Evolutionary conservation across 2,797 vertebrate genomes (phyloP), one percentile per base, ranked within the genome.

Genomic region (Glyptemys insculpta): DNA sequence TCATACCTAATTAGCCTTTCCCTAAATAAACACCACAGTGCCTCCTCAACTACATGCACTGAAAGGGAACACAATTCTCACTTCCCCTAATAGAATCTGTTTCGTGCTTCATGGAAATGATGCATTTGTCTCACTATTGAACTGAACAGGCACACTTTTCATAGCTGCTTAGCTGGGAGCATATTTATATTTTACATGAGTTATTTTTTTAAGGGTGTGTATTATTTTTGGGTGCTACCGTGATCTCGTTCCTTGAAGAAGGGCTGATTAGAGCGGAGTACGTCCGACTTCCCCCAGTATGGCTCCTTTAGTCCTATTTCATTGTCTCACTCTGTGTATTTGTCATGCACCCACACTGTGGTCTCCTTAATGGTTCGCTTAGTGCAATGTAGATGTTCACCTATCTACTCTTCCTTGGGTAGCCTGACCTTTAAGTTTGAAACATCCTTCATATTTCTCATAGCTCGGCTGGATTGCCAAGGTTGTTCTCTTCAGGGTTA

Each of bases 1-100:
- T 96, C 47, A 29, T 92, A 96, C 74, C 29, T 89, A 96, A 97
- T 86, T 96, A 93, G 92, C 95, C 54, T 82, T 97, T 98, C 93
- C 65, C 78, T 96, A 95, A 94, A 83, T 93, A 96, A 97, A 92
- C 94, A 92, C 47, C 4, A 0, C 56, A 59, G 54, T 96, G 76
- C 53, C 44, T 97, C 94, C 62, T 34, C 94, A 90, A 91, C 92
- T 93, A 84, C 79, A 95, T 8, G 4, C 37, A 29, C 34, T 2
- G 1, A 53, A 85, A 92, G 49, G n/a, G 59, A 96, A 92, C 59
- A 47, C 21, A 87, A 53, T 87, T 96, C 56, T 92, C 62, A 31
- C 74, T 95, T 92, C 91, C 54, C 78, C 1, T 8, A 85, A 95
- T 81, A 15, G 49, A 86, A 41, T 96, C 84, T 86, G 80, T 72